Evolutionary conservation across 2,797 vertebrate genomes (phyloP).

Genomic region (Micromesistius poutassou): DNA sequence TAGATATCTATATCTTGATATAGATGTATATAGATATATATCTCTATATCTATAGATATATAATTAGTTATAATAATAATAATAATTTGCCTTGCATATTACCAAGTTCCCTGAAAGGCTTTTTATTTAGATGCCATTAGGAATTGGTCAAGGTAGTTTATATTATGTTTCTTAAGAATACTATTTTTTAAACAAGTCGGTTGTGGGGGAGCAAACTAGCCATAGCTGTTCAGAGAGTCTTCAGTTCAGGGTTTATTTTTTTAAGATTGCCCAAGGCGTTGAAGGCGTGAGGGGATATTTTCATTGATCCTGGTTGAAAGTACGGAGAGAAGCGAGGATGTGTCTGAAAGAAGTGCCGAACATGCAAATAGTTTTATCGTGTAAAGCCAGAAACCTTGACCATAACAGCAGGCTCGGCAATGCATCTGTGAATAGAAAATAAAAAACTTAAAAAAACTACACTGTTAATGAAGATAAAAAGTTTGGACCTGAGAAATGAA

Average conservation of each 20-base stretch:
- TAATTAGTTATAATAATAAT: conserved; percentile 42
- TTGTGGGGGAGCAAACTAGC: conserved; percentile 9
- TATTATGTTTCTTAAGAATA: conserved; percentile 22
- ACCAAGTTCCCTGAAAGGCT: conserved; percentile 36
- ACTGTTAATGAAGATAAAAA: conserved; percentile 17
- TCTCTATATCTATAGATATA: neutral
- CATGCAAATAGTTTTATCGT: neutral
- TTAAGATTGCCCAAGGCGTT: conserved; percentile 10
- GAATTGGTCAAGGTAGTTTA: conserved; percentile 2
- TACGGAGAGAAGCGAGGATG: neutral
- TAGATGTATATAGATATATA: neutral
- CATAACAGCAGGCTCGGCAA: conserved; percentile 73
- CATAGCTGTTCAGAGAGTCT: conserved; percentile 3
- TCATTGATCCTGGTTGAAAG: neutral
- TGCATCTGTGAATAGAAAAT: conserved; percentile 26
- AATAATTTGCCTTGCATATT: conserved; percentile 37
- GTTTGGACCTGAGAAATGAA: conserved; percentile 26
- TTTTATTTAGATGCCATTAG: conserved; percentile 42
- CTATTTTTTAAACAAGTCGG: conserved; percentile 23
- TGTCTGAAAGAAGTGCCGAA: neutral
- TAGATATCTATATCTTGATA: neutral
- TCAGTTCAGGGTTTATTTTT: neutral
- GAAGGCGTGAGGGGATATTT: neutral
- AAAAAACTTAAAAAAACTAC: conserved; percentile 21
- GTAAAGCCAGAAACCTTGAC: conserved; percentile 47